Evolutionary conservation across 2,797 vertebrate genomes (phyloP).

Genomic region (Microcaecilia unicolor): DNA sequence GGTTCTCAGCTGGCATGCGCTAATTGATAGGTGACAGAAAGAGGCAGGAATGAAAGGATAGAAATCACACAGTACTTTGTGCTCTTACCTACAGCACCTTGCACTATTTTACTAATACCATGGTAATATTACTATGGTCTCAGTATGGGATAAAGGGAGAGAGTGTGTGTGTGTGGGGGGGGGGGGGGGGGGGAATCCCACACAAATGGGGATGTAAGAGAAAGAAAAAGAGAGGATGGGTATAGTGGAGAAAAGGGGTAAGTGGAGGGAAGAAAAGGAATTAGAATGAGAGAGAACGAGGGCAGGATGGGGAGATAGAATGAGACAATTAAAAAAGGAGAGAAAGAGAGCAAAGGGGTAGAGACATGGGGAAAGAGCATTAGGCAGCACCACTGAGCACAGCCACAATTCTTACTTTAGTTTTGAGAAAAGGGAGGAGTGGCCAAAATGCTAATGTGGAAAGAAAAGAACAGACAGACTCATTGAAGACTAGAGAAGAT

Average conservation of each 20-base stretch:
- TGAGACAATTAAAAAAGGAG: background rate
- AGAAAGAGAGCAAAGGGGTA: background rate
- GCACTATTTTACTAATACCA: too few relatives aligned
- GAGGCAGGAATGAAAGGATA: too few relatives aligned
- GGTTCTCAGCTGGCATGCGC: too few relatives aligned
- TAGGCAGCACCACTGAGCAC: too few relatives aligned
- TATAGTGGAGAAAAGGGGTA: background rate
- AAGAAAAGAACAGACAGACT: accelerated
- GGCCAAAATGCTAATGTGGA: background rate
- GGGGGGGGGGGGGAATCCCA: background rate
- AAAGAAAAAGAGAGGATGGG: background rate
- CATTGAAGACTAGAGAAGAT: too few relatives aligned
- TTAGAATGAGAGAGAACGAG: background rate
- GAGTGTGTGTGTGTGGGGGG: background rate
- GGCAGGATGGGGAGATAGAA: background rate
- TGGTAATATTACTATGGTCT: too few relatives aligned
- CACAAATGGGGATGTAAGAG: too few relatives aligned
- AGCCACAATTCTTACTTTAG: too few relatives aligned
- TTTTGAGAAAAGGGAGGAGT: too few relatives aligned
- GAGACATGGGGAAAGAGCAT: background rate
- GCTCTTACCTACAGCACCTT: too few relatives aligned
- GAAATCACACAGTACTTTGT: too few relatives aligned
- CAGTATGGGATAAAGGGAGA: background rate
- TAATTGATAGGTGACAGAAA: too few relatives aligned
- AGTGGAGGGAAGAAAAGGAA: background rate